Evolutionary conservation across 2,797 vertebrate species (phyloP).

Genomic region (Malurus leucopterus): DNA sequence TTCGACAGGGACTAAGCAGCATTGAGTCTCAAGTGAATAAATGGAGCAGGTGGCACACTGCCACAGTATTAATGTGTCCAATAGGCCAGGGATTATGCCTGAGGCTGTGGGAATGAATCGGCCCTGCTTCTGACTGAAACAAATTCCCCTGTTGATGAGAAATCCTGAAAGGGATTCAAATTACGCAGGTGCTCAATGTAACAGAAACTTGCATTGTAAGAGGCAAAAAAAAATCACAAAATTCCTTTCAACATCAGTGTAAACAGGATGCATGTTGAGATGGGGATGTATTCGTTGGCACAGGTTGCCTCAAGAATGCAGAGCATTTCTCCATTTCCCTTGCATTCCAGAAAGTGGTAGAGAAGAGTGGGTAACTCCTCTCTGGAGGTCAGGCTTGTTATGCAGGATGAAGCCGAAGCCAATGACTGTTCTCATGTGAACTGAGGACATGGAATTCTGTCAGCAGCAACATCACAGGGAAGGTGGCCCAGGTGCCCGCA

Average conservation of each 20-base stretch:
- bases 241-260: neutral
- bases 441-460: rapidly evolving
- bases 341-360: rapidly evolving
- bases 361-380: neutral
- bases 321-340: neutral
- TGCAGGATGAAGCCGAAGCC: rapidly evolving
- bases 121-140: neutral
- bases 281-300: neutral
- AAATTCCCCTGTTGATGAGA: constrained; percentile 3
- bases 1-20: constrained; percentile 32
- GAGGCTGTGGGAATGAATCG: constrained; percentile 20
- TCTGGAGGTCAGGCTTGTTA: neutral
- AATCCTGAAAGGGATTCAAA: constrained; percentile 20
- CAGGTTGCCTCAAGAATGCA: neutral
- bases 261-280: constrained; percentile 10
- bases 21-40: constrained; percentile 9
- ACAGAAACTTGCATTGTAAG: neutral
- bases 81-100: constrained; percentile 12
- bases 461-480: rapidly evolving
- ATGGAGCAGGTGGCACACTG: constrained; percentile 25
- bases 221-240: neutral
- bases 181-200: neutral
- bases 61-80: neutral
- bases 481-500: too few species aligned
- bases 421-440: neutral